Conservation (phyloP, 2,797 vertebrate species). For the Smutsia temminckii region DNA sequence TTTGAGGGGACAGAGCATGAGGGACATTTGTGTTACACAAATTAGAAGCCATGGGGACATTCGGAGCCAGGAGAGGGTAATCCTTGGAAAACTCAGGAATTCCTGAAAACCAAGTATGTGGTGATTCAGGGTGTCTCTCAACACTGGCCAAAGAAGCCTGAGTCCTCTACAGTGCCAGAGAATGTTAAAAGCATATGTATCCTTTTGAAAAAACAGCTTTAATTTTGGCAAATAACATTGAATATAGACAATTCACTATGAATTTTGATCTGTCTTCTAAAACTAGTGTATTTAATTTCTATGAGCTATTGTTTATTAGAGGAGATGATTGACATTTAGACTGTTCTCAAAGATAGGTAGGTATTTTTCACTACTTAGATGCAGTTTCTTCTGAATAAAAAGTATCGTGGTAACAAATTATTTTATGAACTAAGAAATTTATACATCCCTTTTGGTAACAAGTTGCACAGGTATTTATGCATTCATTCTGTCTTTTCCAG, state of each 20-base stretch:
- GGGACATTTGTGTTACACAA: neutral
- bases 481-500: neutral
- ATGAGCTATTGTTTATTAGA: neutral
- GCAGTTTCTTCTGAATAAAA: neutral
- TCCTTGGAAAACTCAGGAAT: neutral
- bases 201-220: neutral
- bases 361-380: neutral
- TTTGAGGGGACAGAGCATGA: neutral
- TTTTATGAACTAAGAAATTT: neutral
- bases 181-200: constrained; percentile 3
- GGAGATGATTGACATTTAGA: neutral
- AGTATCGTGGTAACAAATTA: neutral
- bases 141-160: neutral
- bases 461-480: neutral
- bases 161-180: neutral
- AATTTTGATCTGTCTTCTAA: constrained; percentile 22
- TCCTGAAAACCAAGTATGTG: neutral
- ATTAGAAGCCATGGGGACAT: neutral
- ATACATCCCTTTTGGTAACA: neutral
- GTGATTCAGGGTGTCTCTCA: neutral
- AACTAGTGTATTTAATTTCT: neutral
- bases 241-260: neutral
- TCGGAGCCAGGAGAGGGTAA: neutral
- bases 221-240: neutral
- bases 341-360: neutral